phyloP scores from a whole-genome alignment of 2,113 vertebrate species.

The Paradoxurus hermaphroditus region DNA sequence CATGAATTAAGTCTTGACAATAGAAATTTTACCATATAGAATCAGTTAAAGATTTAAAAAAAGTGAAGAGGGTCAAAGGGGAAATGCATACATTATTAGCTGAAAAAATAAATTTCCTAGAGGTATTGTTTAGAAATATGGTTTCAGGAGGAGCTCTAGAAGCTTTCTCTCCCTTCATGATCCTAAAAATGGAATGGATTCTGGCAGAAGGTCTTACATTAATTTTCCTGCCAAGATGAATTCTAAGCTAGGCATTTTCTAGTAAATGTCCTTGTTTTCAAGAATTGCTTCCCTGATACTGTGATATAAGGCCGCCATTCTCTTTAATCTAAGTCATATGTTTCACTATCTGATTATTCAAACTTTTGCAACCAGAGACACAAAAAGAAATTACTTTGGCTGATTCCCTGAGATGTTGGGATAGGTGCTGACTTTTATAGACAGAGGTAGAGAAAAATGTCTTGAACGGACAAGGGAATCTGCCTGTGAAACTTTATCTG shows the following conservation, averaged over 20 bases:
- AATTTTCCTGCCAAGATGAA: constrained; percentile 34
- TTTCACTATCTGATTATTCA: constrained; percentile 32
- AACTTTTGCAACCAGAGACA: constrained; percentile 10
- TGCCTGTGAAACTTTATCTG: neutral
- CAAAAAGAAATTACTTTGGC: constrained; percentile 60
- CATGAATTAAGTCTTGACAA: neutral
- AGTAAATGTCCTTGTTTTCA: constrained; percentile 29
- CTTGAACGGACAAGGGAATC: neutral
- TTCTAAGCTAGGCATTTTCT: constrained; percentile 46
- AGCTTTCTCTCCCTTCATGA: constrained; percentile 17
- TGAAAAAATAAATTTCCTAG: constrained; percentile 14
- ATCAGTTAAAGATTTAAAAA: neutral
- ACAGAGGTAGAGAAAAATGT: neutral
- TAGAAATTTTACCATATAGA: neutral
- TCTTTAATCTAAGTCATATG: constrained; percentile 31
- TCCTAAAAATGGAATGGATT: constrained; percentile 21
- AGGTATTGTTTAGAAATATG: neutral
- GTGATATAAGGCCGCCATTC: neutral
- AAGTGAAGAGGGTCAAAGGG: neutral
- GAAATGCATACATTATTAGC: neutral
- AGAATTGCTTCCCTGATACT: constrained; percentile 44
- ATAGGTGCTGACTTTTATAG: constrained; percentile 44
- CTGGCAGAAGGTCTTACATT: neutral
- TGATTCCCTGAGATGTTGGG: constrained; percentile 19
- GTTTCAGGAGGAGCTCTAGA: neutral